Base-by-base conservation (phyloP, 2,888 invertebrate species). In the Zygaena filipendulae region DNA sequence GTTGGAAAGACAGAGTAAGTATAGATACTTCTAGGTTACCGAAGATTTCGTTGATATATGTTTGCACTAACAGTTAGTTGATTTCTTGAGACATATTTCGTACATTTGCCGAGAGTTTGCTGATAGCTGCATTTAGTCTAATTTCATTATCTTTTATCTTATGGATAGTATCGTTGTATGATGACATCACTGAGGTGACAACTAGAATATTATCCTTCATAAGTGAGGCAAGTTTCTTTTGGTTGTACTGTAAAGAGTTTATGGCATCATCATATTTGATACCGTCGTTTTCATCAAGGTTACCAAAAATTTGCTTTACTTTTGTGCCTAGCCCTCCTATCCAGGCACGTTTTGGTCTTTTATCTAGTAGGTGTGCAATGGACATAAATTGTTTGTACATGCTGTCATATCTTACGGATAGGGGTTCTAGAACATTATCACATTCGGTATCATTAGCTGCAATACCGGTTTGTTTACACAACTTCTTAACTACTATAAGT, bases 261-360 rank as follows among this genome's bases (percentile, higher is more conserved):
- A 43, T 43, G 5, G 41, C 36, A 10, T 39, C 32, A 29, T 44
- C 38, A 25, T 45, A 52, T 23, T 32, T 40, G 29, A 30, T 36
- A 1, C 40, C 49, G 29, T 49, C 48, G 19, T 48, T 31, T 25
- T 44, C 41, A 27, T 50, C 46, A 13, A 49, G 28, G 4, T 40
- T 47, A 10, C 49, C 49, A 16, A 44, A 40, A 4, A 53, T 34
- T 9, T 41, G 34, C 33, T 49, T 51, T 12, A 45, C 45, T 11
- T 42, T 21, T 1, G 41, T 32, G 2, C 48, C 46, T 3, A 42
- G 16, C 3, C 30, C 39, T 18, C 45, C 38, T 29, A 50, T 29
- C 33, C 38, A 40, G 9, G 44, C 43, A 32, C 44, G 38, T 24
- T 27, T 31, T 23, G 13, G 3, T 23, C 23, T 18, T 11, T 21